Evolutionary conservation across 1,140 invertebrate species (phyloP), one percentile per base, ranked within the genome.

Genomic region (Caerostris extrusa): DNA sequence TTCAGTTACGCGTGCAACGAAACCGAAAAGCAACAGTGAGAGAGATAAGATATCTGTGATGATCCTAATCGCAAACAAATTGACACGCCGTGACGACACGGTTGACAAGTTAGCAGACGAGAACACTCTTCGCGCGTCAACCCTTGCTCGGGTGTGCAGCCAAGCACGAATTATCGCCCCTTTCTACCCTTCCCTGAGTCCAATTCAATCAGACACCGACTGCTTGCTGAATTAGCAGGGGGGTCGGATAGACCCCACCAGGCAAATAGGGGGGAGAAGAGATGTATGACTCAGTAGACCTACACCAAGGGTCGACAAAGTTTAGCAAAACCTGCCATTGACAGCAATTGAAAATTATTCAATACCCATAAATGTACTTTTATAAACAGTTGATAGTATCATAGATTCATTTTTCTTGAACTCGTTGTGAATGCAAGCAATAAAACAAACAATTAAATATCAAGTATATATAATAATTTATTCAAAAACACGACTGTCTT

Each of bases 41-140:
- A 77, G 34, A 77, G 71, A 77, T 77, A 77, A 77, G 34, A 77
- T 77, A 77, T 77, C 71, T 53, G 34, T 77, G 71, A 77, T 77
- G 71, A 77, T 77, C 71, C 71, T 77, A 77, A 77, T 77, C 71
- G 71, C 71, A 77, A 77, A 77, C 71, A 77, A 85, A 85, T 85
- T 85, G 83, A 85, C 83, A 60, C 57, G 57, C 58, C 83, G 83
- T 85, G 83, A 85, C 83, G 83, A 58, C 55, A 85, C 56, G 56
- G 83, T 60, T 60, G 83, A 85, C 83, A 85, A 85, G 83, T 55
- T 50, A 58, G 58, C 83, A 58, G 57, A 85, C 71, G 71, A 77
- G 71, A 77, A 77, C 8, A 77, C 71, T 77, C 53, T 77, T 77
- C 71, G 12, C 61, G 61, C 17, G 61, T 64, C 71, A 77, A 77